Evolutionary conservation across 2,888 invertebrate species (phyloP).

Genomic region (Crocallis elinguaria): DNA sequence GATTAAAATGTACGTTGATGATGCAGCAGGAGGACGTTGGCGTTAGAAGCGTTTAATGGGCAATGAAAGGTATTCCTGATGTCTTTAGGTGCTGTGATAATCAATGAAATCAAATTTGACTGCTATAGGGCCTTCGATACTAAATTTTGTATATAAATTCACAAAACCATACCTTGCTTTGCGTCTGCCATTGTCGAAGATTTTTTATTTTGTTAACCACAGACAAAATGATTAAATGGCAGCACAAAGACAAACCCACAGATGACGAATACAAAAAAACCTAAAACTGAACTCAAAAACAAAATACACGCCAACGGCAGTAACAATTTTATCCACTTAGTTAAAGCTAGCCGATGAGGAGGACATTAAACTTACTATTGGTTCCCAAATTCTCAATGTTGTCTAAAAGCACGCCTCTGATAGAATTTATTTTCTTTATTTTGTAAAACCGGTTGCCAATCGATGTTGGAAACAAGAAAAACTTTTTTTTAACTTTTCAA

Average conservation of each 20-base stretch:
- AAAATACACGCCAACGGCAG: too few species aligned
- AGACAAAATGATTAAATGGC: not conserved
- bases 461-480: too few species aligned
- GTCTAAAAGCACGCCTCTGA: too few species aligned
- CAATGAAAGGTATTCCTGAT: not conserved
- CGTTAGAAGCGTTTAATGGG: not conserved
- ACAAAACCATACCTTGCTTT: conserved; percentile 73
- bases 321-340: too few species aligned
- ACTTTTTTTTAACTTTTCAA: too few species aligned
- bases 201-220: conserved; percentile 41
- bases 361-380: too few species aligned
- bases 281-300: too few species aligned
- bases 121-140: not conserved
- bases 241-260: not conserved
- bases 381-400: too few species aligned
- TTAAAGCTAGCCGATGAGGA: too few species aligned
- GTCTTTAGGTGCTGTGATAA: not conserved
- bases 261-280: not conserved
- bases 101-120: not conserved
- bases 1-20: conserved; percentile 60
- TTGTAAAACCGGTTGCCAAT: too few species aligned
- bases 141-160: conserved; percentile 30
- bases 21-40: conserved; percentile 54
- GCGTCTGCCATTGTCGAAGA: conserved; percentile 79
- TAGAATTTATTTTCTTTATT: too few species aligned